Evolutionary conservation across 1,140 invertebrate genomes (phyloP).

Genomic region (Chionoecetes opilio): DNA sequence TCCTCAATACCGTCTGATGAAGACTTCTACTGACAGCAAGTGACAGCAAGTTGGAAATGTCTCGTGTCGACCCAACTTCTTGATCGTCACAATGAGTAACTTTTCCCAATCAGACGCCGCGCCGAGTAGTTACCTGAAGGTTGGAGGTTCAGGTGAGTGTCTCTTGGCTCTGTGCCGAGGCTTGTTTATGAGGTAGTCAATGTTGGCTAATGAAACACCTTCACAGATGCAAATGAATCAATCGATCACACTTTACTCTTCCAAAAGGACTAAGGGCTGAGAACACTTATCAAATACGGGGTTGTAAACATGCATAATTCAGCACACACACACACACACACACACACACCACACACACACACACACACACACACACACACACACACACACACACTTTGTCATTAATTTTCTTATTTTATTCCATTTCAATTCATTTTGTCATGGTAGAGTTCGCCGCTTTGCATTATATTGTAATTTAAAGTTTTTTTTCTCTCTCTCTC

Average conservation of each 20-base stretch:
- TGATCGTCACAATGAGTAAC: neutral
- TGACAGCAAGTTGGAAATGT: neutral
- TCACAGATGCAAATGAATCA: neutral
- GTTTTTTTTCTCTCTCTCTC: too few species aligned
- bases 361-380: conserved; percentile 57
- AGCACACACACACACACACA: conserved; percentile 10
- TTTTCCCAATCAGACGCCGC: neutral
- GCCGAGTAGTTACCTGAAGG: neutral
- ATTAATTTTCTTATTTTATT: too few species aligned
- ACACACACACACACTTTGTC: too few species aligned
- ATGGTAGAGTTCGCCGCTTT: too few species aligned
- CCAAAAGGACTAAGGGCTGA: neutral
- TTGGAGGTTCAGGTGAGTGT: neutral
- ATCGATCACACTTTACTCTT: neutral
- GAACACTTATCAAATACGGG: neutral
- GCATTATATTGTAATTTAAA: too few species aligned
- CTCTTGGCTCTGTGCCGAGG: neutral
- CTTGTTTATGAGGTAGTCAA: neutral
- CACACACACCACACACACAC: conserved; percentile 59
- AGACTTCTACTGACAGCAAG: neutral
- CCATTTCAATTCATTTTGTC: too few species aligned
- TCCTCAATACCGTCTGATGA: neutral
- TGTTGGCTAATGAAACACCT: neutral
- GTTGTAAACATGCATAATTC: neutral
- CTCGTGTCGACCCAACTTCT: neutral